These are phyloP conservation scores for Haemorhous mexicanus DNA, from an alignment of 2,113 vertebrate genomes.

Conservation along the genomic window DNA sequence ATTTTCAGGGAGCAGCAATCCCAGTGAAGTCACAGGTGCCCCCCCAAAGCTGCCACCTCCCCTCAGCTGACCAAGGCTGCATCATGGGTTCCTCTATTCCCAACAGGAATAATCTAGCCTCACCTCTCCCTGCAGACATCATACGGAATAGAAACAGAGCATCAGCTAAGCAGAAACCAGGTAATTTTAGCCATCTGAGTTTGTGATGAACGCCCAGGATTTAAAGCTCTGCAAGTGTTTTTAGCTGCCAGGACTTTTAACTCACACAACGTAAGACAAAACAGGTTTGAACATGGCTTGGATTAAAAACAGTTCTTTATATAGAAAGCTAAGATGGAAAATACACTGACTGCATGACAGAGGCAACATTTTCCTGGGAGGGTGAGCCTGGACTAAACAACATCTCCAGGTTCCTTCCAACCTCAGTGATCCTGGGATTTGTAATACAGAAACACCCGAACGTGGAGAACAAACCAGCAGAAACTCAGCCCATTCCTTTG, in stretches of 20 bases:
- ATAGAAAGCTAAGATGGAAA: constrained; percentile 34
- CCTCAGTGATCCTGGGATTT: rapidly evolving
- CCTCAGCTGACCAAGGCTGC: neutral
- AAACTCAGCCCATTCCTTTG: neutral
- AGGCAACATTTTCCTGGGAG: neutral
- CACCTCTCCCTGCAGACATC: neutral
- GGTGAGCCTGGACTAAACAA: neutral
- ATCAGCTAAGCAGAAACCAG: neutral
- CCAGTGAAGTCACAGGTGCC: neutral
- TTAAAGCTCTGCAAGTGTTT: neutral
- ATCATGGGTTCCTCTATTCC: neutral
- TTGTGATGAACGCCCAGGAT: neutral
- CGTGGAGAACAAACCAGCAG: neutral
- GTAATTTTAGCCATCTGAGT: neutral
- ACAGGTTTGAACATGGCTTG: neutral
- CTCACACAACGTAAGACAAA: rapidly evolving
- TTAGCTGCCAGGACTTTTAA: neutral
- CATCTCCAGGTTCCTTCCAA: neutral
- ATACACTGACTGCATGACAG: neutral
- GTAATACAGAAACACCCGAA: neutral
- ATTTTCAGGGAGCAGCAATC: neutral
- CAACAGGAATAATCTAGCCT: neutral
- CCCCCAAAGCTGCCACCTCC: neutral
- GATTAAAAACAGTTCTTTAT: constrained; percentile 18
- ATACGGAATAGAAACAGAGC: neutral